Percentiles rank a stretch among this genome's conserved stretches.
These are phyloP conservation scores for Ptycholaimellus sp. DNA, from an alignment of 2,888 invertebrate genomes.

Conservation along the genomic window DNA sequence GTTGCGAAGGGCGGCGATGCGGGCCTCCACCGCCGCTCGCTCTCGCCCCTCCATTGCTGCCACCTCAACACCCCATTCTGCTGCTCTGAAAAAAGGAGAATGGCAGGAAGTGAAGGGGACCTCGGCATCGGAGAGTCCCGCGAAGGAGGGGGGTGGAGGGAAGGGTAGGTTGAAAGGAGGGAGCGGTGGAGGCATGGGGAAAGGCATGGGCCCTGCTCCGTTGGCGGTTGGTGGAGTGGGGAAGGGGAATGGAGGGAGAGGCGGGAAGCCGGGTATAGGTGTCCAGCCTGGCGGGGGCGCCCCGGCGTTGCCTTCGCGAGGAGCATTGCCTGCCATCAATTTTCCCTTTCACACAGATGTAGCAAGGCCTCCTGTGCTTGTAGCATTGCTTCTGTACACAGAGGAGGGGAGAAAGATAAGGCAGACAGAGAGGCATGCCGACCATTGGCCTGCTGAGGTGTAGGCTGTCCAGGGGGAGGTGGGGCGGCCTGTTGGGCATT, in stretches of 20 bases:
- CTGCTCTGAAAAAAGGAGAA: no score
- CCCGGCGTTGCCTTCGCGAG: not conserved
- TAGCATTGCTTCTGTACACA: no score
- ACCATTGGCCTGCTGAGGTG: no score
- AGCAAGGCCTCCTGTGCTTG: no score
- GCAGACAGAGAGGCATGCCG: no score
- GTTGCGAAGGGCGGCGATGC: slow-evolving; percentile 58
- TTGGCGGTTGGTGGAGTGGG: slow-evolving; percentile 2
- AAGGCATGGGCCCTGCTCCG: slow-evolving; percentile 3
- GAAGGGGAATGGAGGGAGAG: not conserved
- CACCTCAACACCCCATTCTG: no score
- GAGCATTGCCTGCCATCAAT: no score
- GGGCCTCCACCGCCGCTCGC: slow-evolving; percentile 61
- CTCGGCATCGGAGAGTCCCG: slow-evolving; percentile 55
- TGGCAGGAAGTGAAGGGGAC: no score
- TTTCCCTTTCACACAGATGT: no score
- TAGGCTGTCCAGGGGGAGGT: slow-evolving; percentile 4
- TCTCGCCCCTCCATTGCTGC: slow-evolving; percentile 64
- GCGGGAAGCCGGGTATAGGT: not conserved
- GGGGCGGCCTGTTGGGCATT: no score
- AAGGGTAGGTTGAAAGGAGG: slow-evolving; percentile 16
- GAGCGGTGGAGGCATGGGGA: slow-evolving; percentile 23
- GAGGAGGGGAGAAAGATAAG: no score
- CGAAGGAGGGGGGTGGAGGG: slow-evolving; percentile 33
- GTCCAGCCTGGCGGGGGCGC: not conserved